phyloP scores from a whole-genome alignment of 1,140 invertebrate species.

The Aculops lycopersici region DNA sequence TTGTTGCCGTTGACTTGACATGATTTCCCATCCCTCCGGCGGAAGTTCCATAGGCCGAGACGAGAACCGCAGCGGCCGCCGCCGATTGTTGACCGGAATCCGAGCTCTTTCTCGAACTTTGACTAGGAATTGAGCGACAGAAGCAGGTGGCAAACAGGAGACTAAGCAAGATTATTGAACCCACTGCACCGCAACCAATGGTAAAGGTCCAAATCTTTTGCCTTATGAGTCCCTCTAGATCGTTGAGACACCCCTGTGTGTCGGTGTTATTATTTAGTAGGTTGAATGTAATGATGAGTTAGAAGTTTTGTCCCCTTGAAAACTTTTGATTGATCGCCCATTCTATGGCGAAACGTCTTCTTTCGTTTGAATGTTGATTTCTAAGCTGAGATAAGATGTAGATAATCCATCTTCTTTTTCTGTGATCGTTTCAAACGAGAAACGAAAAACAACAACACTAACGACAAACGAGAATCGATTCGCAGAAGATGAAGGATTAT shows the following conservation, averaged over 20 bases:
- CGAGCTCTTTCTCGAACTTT: neutral
- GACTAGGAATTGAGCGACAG: neutral
- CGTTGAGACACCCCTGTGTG: constrained; percentile 28
- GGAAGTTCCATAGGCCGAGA: too few relatives aligned
- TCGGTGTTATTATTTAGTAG: neutral
- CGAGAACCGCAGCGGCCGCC: too few relatives aligned
- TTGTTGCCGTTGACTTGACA: too few relatives aligned
- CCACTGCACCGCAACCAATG: constrained; percentile 18
- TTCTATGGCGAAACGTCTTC: too few relatives aligned
- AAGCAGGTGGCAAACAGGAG: neutral
- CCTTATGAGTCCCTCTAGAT: constrained; percentile 37
- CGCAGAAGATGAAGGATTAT: neutral
- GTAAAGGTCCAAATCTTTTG: constrained; percentile 35
- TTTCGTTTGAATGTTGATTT: neutral
- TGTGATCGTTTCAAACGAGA: too few relatives aligned
- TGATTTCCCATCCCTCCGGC: too few relatives aligned
- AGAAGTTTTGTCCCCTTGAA: too few relatives aligned
- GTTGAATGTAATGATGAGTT: neutral
- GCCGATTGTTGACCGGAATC: neutral
- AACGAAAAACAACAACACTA: too few relatives aligned
- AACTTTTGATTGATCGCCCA: too few relatives aligned
- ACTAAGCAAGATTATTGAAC: constrained; percentile 1
- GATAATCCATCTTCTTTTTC: too few relatives aligned
- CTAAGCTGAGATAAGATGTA: neutral
- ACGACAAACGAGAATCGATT: neutral